Conservation (phyloP, 2,888 invertebrate genomes). For the Selenia dentaria region DNA sequence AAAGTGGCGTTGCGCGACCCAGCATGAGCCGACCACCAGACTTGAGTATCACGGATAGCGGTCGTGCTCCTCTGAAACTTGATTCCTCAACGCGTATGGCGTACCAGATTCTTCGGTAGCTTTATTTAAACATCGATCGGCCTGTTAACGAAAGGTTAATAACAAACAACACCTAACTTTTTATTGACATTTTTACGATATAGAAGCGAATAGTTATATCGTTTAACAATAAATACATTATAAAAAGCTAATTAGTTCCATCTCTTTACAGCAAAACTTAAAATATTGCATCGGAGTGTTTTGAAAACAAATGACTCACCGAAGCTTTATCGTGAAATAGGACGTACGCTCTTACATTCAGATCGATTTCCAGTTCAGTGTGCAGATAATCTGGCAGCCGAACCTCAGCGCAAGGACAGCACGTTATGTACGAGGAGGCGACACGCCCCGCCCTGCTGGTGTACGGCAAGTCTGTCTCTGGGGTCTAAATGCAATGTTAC, state of each 20-base stretch:
- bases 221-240: too few species aligned
- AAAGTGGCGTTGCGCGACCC: conserved; percentile 34
- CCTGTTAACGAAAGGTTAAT: conserved; percentile 26
- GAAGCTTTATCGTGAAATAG: conserved; percentile 21
- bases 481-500: conserved; percentile 72
- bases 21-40: conserved; percentile 24
- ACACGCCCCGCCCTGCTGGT: conserved; percentile 33
- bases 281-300: conserved; percentile 25
- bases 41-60: conserved; percentile 13
- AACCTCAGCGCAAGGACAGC: conserved; percentile 23
- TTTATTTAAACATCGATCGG: conserved; percentile 1
- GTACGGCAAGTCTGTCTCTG: conserved; percentile 50
- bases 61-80: conserved; percentile 14
- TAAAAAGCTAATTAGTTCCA: background rate
- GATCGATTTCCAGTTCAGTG: conserved; percentile 15
- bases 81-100: conserved; percentile 9
- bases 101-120: conserved; percentile 15
- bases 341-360: conserved; percentile 26
- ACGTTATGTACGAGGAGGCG: conserved; percentile 26
- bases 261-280: background rate
- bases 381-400: conserved; percentile 28
- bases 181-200: conserved; percentile 2
- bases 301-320: conserved; percentile 57
- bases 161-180: conserved; percentile 23
- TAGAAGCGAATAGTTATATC: too few species aligned